Conservation (phyloP, 2,113 vertebrate genomes). For the Ursus arctos region DNA sequence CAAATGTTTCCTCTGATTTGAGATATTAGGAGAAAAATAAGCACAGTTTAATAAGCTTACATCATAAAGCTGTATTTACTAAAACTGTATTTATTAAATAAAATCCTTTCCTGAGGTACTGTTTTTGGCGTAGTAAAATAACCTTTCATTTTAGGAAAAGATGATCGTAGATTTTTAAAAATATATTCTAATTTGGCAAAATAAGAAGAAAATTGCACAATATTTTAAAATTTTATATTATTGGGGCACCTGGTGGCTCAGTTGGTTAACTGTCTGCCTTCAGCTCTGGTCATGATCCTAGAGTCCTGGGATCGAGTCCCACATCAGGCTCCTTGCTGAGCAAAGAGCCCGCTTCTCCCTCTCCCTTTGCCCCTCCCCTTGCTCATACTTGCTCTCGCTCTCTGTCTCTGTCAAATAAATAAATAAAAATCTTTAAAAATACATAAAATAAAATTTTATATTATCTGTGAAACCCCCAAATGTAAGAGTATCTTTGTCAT, state of each 20-base stretch:
- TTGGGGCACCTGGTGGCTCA: background rate
- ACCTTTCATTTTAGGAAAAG: slow-evolving; percentile 41
- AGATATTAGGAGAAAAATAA: background rate
- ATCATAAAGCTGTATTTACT: background rate
- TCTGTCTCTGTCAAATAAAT: background rate
- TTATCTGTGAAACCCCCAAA: slow-evolving; percentile 25
- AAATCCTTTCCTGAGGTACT: slow-evolving; percentile 43
- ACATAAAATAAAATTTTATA: background rate
- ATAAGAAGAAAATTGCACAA: background rate
- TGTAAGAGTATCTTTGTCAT: slow-evolving; percentile 34
- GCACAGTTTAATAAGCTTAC: background rate
- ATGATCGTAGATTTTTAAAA: background rate
- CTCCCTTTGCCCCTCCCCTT: no score
- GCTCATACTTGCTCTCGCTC: no score
- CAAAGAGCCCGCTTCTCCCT: no score
- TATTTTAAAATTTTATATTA: background rate
- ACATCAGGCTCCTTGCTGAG: no score
- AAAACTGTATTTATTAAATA: slow-evolving; percentile 56
- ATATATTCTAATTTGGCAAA: slow-evolving; percentile 19
- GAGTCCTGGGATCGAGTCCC: no score
- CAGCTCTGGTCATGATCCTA: no score
- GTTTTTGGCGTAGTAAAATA: slow-evolving; percentile 37
- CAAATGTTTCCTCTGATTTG: background rate
- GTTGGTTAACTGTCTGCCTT: no score
- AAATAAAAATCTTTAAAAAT: background rate